Percentiles rank a stretch among this genome's conserved stretches.
Evolutionary conservation across 1,140 invertebrate species (phyloP).

Genomic region (Sarcophaga peregrina): DNA sequence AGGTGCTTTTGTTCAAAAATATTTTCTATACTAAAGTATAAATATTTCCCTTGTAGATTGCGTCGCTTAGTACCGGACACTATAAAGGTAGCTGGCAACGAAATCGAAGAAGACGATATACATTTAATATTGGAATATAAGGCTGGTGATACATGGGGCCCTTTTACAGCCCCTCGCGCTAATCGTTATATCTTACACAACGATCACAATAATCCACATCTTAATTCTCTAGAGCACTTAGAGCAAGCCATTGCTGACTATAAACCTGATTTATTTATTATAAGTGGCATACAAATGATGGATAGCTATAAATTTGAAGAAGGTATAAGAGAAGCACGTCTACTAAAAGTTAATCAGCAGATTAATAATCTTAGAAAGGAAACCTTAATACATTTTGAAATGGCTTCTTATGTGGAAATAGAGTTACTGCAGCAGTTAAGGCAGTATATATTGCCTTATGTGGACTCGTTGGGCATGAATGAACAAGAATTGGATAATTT

Average conservation of each 20-base stretch:
- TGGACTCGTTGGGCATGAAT: slow-evolving; percentile 91
- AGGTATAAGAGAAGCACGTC: slow-evolving; percentile 73
- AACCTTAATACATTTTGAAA: slow-evolving; percentile 86
- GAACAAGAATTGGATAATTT: slow-evolving; percentile 88
- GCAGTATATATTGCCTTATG: slow-evolving; percentile 77
- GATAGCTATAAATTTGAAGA: slow-evolving; percentile 83
- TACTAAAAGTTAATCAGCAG: slow-evolving; percentile 77
- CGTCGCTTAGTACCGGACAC: slow-evolving; percentile 70
- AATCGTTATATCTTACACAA: slow-evolving; percentile 91
- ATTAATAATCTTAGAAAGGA: slow-evolving; percentile 71
- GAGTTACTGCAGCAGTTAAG: slow-evolving; percentile 76
- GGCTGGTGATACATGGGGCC: slow-evolving; percentile 80
- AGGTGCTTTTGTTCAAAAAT: too few relatives aligned
- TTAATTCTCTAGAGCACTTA: slow-evolving; percentile 81
- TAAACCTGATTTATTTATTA: slow-evolving; percentile 80
- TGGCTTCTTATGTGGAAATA: slow-evolving; percentile 86
- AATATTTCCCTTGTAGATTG: slow-evolving; percentile 51
- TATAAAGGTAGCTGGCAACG: slow-evolving; percentile 72
- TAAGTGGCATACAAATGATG: slow-evolving; percentile 91
- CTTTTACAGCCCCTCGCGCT: slow-evolving; percentile 79
- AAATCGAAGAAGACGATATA: slow-evolving; percentile 79
- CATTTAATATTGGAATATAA: slow-evolving; percentile 87
- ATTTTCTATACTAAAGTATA: too few relatives aligned
- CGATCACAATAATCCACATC: slow-evolving; percentile 82
- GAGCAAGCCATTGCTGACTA: slow-evolving; percentile 73